Conservation (phyloP, 2,888 invertebrate genomes). For the Synanthedon vespiformis region DNA sequence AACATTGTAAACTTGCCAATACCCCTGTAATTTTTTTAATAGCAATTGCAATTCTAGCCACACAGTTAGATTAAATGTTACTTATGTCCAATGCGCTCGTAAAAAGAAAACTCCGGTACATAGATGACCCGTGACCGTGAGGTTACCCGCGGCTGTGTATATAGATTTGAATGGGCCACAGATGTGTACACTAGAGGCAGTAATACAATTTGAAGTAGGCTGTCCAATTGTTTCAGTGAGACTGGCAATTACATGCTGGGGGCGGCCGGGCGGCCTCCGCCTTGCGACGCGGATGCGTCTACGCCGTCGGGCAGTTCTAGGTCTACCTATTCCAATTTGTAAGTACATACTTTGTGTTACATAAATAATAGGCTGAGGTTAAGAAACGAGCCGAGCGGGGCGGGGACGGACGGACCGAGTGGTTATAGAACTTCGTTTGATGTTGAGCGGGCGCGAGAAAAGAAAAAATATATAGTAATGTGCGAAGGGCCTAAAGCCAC, state of each 20-base stretch:
- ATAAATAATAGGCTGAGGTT: too few relatives aligned
- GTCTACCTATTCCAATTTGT: conserved; percentile 41
- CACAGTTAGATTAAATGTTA: too few relatives aligned
- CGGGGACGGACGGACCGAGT: too few relatives aligned
- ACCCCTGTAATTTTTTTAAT: too few relatives aligned
- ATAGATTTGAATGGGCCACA: too few relatives aligned
- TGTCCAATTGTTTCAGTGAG: conserved; percentile 67
- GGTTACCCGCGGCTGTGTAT: neutral
- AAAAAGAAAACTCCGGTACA: neutral
- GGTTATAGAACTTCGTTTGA: too few relatives aligned
- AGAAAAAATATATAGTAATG: too few relatives aligned
- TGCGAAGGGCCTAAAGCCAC: neutral
- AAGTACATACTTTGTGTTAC: conserved; percentile 14
- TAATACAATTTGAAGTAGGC: conserved; percentile 69
- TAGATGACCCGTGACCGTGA: too few relatives aligned
- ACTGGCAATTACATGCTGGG: conserved; percentile 62
- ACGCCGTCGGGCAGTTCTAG: conserved; percentile 22
- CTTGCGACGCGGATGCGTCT: conserved; percentile 26
- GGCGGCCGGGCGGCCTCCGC: conserved; percentile 52
- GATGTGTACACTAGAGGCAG: conserved; percentile 42
- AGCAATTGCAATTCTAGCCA: too few relatives aligned
- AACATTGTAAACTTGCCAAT: too few relatives aligned
- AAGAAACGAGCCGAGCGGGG: too few relatives aligned
- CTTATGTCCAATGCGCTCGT: neutral
- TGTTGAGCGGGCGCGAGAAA: too few relatives aligned